Evolutionary conservation across 2,888 invertebrate species (phyloP).

Genomic region (Tricholauxania praeusta): DNA sequence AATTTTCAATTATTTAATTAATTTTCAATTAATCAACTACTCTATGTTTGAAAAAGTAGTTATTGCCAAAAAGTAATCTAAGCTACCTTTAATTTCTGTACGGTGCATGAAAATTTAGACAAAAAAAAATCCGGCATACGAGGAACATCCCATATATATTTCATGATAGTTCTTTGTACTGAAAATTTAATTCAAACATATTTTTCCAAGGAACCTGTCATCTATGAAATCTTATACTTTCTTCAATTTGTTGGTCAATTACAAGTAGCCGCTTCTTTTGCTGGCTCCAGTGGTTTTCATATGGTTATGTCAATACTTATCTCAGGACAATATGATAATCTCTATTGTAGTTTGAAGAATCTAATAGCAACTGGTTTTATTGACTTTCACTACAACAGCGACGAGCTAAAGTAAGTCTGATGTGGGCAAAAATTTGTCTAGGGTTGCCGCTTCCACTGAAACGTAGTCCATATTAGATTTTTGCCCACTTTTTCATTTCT

Average conservation of each 20-base stretch:
- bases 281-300: constrained; percentile 62
- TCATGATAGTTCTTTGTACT: not conserved
- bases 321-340: constrained; percentile 61
- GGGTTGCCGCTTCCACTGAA: not conserved
- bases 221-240: constrained; percentile 56
- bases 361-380: constrained; percentile 52
- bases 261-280: constrained; percentile 59
- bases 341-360: constrained; percentile 62
- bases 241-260: constrained; percentile 63
- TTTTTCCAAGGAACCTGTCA: constrained; percentile 51
- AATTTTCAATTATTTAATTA: no score
- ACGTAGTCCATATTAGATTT: no score
- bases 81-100: no score
- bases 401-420: constrained; percentile 43
- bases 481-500: not conserved
- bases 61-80: no score
- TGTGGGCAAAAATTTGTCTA: constrained; percentile 32
- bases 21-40: no score
- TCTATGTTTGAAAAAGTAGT: no score
- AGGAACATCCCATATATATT: no score
- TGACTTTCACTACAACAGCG: constrained; percentile 4
- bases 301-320: constrained; percentile 54
- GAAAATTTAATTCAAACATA: not conserved
- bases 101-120: no score
- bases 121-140: no score